Percentiles rank a stretch among this genome's conserved stretches.
Evolutionary conservation across 2,888 invertebrate genomes (phyloP).

Genomic region (Cactoblastis cactorum): DNA sequence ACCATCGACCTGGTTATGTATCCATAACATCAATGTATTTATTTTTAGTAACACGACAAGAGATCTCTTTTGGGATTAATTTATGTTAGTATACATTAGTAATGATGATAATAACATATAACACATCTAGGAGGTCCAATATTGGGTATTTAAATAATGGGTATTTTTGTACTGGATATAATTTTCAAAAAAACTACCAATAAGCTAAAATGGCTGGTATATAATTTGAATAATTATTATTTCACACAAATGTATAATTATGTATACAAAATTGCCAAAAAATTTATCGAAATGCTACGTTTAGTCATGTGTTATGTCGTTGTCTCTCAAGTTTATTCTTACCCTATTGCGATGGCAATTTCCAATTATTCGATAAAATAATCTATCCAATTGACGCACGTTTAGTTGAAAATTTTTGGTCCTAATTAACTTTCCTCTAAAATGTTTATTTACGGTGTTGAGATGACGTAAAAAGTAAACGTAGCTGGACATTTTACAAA

Average conservation of each 20-base stretch:
- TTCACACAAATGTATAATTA: conserved; percentile 32
- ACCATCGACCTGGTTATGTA: no score
- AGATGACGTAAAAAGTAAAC: conserved; percentile 45
- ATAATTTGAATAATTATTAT: conserved; percentile 20
- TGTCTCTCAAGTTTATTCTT: conserved; percentile 63
- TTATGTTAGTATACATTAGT: no score
- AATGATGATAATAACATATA: neutral
- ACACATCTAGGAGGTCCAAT: neutral
- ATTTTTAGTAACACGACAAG: neutral
- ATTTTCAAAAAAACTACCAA: conserved; percentile 12
- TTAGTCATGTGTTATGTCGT: conserved; percentile 55
- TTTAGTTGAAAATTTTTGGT: conserved; percentile 54
- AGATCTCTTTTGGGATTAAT: neutral
- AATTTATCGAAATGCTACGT: conserved; percentile 48
- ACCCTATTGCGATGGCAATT: conserved; percentile 61
- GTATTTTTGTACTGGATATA: conserved; percentile 13
- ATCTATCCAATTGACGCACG: conserved; percentile 62
- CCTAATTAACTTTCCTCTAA: conserved; percentile 57
- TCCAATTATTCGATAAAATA: conserved; percentile 29
- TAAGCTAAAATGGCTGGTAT: conserved; percentile 6
- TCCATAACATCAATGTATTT: no score
- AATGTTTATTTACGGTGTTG: conserved; percentile 39
- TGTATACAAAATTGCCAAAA: conserved; percentile 48
- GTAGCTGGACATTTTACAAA: conserved; percentile 60
- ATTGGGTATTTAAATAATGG: neutral